Base-by-base conservation (phyloP, 2,888 invertebrate species). In the Galerucella nymphaeae region DNA sequence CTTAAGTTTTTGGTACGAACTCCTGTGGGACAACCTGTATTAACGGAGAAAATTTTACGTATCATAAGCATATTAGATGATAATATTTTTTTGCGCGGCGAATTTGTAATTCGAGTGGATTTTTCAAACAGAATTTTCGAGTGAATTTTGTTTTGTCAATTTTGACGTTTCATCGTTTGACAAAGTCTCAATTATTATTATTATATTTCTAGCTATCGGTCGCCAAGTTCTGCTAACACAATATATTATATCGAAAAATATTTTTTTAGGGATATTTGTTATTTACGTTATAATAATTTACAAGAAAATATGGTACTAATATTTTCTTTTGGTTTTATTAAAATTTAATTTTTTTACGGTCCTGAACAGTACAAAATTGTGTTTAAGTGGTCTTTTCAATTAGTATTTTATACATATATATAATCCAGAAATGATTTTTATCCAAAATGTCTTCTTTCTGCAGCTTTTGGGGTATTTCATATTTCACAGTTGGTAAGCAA, bases 301-400 rank as follows among this genome's bases (percentile, higher is more conserved):
- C 30, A 38, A 38, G 23, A 23, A 23, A 23, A 23, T 3, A 23
- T 23, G 4, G 0, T 23, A 4, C 23, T 2, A 23, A 38, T 38
- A 38, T 38, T 38, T 38, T 38, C 9, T 38, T 0, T 8, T 38
- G 8, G 30, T 38, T 38, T 38, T 38, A 38, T 38, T 38, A 38
- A 38, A 30, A 30, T 3, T 53, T 53, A 10, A 18, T 53, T 53
- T 18, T 64, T 57, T 41, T 58, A 18, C 18, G 10, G 48, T 50
- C 72, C 72, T 72, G 72, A 69, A 42, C 42, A 72, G 72, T 72
- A 72, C 72, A 72, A 72, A 72, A 65, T 69, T 64, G 58, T 58
- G 45, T 55, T 30, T n/a, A n/a, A n/a, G n/a, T n/a, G 50, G 38
- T 68, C 64, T 13, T 42, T 41, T 57, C 58, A 45, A 59, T 41